Conservation (phyloP, 2,888 invertebrate genomes). For the Nasonovia ribisnigri region DNA sequence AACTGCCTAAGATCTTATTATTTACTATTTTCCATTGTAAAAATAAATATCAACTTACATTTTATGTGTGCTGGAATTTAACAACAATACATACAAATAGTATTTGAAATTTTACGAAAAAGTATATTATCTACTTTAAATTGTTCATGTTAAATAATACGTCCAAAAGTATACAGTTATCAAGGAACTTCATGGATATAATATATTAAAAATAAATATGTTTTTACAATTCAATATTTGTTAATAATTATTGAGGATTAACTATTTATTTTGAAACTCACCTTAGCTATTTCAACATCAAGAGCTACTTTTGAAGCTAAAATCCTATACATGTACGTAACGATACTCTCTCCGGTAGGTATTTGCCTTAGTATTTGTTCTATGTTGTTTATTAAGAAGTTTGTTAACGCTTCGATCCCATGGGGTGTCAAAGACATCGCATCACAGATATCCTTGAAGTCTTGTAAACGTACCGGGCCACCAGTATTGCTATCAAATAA, state of each 20-base stretch:
- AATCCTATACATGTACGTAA: constrained; percentile 6
- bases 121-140: no score
- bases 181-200: neutral
- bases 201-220: neutral
- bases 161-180: neutral
- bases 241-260: neutral
- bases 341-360: constrained; percentile 36
- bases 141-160: neutral
- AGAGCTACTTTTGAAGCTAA: constrained; percentile 47
- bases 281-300: constrained; percentile 53
- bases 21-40: neutral
- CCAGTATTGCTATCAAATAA: neutral
- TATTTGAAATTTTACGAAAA: no score
- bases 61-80: no score
- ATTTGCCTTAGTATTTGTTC: constrained; percentile 5
- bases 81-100: no score
- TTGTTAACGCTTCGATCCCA: constrained; percentile 33
- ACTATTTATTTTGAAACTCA: neutral
- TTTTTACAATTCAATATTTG: neutral
- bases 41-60: no score
- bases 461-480: constrained; percentile 46
- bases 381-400: constrained; percentile 26
- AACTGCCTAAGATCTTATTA: neutral
- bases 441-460: constrained; percentile 40
- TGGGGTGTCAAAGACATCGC: constrained; percentile 33